These are phyloP conservation scores for Tromatobia lineatoria DNA, from an alignment of 2,888 invertebrate species.

Conservation along the genomic window DNA sequence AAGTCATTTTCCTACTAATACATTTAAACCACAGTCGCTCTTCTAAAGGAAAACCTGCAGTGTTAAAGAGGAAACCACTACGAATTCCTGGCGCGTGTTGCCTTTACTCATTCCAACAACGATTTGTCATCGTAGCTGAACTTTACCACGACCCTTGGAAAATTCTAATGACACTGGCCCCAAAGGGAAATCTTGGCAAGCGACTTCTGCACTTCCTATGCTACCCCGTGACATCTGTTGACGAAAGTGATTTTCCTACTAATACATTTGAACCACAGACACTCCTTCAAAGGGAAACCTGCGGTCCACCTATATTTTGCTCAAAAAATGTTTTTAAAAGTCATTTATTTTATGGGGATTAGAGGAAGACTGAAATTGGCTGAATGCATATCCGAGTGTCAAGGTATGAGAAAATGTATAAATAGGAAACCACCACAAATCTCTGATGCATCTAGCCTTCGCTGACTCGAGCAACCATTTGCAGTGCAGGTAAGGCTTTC, in stretches of 20 bases:
- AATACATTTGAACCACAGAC: no score
- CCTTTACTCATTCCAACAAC: no score
- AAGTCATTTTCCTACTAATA: not conserved
- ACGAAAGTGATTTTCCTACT: slow-evolving; percentile 72
- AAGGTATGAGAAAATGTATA: not conserved
- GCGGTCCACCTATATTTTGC: no score
- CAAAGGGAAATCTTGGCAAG: slow-evolving; percentile 9
- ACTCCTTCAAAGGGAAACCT: no score
- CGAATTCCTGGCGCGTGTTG: slow-evolving; percentile 14
- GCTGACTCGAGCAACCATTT: no score
- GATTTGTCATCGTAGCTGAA: not conserved
- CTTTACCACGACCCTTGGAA: not conserved
- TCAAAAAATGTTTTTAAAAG: no score
- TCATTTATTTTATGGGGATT: no score
- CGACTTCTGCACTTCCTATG: slow-evolving; percentile 66
- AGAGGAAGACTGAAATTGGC: slow-evolving; percentile 61
- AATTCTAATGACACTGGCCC: not conserved
- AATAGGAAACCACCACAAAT: not conserved
- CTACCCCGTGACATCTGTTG: slow-evolving; percentile 73
- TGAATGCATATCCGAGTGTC: not conserved
- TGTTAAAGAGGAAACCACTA: no score
- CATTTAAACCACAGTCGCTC: no score
- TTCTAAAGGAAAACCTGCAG: no score
- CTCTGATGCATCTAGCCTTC: no score
- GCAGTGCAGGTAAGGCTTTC: not conserved